Evolutionary conservation across 2,113 vertebrate genomes (phyloP), one percentile per base, ranked within the genome.

Genomic region (Mus pahari): DNA sequence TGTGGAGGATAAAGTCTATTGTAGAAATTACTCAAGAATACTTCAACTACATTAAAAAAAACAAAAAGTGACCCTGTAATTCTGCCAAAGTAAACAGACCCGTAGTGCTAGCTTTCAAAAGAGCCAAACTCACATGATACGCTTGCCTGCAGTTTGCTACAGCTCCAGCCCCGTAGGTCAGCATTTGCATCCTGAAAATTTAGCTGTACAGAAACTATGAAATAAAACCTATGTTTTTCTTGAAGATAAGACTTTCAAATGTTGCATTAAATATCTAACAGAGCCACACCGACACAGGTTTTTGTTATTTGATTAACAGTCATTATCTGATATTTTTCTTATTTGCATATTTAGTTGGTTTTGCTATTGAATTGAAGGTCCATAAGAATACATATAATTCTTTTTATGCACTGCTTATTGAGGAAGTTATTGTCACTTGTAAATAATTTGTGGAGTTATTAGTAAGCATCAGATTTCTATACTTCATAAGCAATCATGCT

Each of bases 21-120:
- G 97, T 89, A 98, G 95, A 98, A 98, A 98, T 97, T 98, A 98
- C 98, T 98, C 96, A 96, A 95, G 97, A 98, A 98, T 97, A 98
- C 97, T 98, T 98, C 97, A 98, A 96, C 94, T 97, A 98, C 97
- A 98, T 98, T 55, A 3, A 64, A 31, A 98, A 98, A 98, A 97
- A 97, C 96, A 97, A 7, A 24, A 17, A 17, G 16, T 86, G 97
- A 98, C 95, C 97, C 96, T 97, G 96, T 95, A 97, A 26, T 79
- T 94, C 74, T 98, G 97, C 97, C 98, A 98, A 98, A 97, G 98
- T 98, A 98, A 98, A 81, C 83, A 98, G 95, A 98, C 97, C 96
- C 12, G 0, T 13, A 97, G 79, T 89, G 92, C 92, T 92, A 87
- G 82, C 75, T 87, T 97, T 92, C 92, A 48, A 96, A 94, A 75